Percentiles rank a stretch among this genome's conserved stretches.
These are phyloP conservation scores for Rana temporaria DNA, from an alignment of 2,113 vertebrate genomes.

Conservation along the genomic window DNA sequence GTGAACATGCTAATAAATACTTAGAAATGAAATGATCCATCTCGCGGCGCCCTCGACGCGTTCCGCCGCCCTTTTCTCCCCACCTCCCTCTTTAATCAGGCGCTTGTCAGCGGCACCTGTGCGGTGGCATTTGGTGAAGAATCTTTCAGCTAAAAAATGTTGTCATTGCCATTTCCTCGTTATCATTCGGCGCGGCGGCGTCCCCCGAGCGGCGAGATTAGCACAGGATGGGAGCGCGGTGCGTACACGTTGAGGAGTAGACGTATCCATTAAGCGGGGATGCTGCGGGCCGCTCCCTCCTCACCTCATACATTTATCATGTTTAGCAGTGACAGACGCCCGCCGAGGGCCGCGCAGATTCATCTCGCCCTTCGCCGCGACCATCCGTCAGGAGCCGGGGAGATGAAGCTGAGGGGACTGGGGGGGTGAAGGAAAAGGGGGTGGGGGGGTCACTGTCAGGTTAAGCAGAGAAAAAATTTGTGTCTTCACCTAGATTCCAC, in stretches of 20 bases:
- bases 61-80: conserved; percentile 67
- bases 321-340: conserved; percentile 96
- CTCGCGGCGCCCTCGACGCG: conserved; percentile 87
- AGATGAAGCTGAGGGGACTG: not conserved
- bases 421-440: conserved; percentile 57
- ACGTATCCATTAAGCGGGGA: conserved; percentile 77
- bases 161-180: conserved; percentile 99
- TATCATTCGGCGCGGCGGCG: conserved; percentile 81
- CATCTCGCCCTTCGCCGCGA: conserved; percentile 81
- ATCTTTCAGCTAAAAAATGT: conserved; percentile 98
- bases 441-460: conserved; percentile 59
- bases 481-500: conserved; percentile 69
- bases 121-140: conserved; percentile 92
- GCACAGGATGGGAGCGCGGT: conserved; percentile 69
- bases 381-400: conserved; percentile 80
- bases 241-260: conserved; percentile 73
- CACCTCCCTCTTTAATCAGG: conserved; percentile 83
- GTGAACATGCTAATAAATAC: conserved; percentile 69
- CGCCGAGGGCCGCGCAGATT: conserved; percentile 80
- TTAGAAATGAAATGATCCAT: conserved; percentile 85
- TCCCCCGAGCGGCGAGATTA: conserved; percentile 74
- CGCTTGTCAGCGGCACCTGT: conserved; percentile 81
- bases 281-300: conserved; percentile 78
- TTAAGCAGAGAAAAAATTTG: conserved; percentile 69
- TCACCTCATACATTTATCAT: conserved; percentile 98